Percentiles rank a stretch among this genome's conserved stretches.
These are phyloP conservation scores for Vireo griseus DNA, from an alignment of 2,797 vertebrate species.

Conservation along the genomic window DNA sequence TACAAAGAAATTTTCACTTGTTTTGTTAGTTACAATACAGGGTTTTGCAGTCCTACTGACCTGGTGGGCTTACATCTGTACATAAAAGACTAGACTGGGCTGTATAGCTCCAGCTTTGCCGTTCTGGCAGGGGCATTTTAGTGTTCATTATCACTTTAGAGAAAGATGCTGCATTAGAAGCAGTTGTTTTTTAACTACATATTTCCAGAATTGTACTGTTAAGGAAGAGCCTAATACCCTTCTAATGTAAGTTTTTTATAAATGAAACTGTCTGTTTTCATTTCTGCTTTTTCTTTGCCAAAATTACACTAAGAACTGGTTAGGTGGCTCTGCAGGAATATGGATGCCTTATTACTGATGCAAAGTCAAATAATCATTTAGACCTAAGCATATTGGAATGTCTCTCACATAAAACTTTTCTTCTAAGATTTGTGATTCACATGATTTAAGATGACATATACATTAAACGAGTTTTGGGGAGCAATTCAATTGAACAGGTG, in stretches of 20 bases:
- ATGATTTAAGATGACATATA: not conserved
- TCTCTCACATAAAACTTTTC: not conserved
- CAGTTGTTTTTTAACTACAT: not conserved
- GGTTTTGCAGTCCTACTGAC: not conserved
- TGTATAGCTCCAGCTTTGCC: not conserved
- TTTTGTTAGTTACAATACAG: not conserved
- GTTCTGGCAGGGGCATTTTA: not conserved
- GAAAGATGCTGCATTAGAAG: not conserved
- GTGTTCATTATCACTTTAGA: not conserved
- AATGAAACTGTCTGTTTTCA: not conserved
- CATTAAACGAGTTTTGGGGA: slow-evolving; percentile 14
- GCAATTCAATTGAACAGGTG: not conserved
- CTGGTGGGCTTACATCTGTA: not conserved
- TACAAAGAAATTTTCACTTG: not conserved
- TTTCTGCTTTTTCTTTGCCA: not conserved
- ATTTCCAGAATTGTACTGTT: not conserved
- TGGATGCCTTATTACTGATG: not conserved
- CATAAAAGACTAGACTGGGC: not conserved
- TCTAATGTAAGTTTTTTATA: not conserved
- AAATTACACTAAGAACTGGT: slow-evolving; percentile 17
- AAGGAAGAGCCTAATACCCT: not conserved
- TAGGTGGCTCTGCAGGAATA: not conserved
- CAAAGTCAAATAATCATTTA: slow-evolving; percentile 12
- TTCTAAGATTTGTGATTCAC: not conserved
- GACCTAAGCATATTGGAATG: slow-evolving; percentile 3